These are phyloP conservation scores for Diadumene lineata DNA, from an alignment of 92 coral and sea anemone genomes.

Conservation along the genomic window DNA sequence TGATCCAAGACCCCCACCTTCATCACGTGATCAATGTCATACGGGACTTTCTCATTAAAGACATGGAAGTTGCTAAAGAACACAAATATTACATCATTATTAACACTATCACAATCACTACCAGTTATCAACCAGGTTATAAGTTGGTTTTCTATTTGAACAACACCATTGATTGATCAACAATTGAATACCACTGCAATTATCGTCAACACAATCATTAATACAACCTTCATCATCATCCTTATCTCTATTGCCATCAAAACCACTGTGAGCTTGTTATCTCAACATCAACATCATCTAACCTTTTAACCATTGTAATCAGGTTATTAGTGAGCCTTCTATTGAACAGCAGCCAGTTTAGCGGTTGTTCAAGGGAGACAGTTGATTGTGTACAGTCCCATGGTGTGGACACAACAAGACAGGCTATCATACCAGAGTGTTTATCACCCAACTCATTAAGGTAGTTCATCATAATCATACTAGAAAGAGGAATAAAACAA, in stretches of 20 bases:
- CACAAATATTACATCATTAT: neutral
- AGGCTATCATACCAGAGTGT: slow-evolving; percentile 61
- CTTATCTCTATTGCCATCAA: neutral
- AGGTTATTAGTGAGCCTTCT: slow-evolving; percentile 69
- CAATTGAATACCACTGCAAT: neutral
- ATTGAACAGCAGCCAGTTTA: slow-evolving; percentile 75
- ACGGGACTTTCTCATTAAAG: slow-evolving; percentile 72
- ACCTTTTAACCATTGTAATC: slow-evolving; percentile 65
- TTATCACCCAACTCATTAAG: slow-evolving; percentile 70
- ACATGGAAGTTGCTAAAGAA: slow-evolving; percentile 64
- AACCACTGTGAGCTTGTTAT: no score
- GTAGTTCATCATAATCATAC: slow-evolving; percentile 81
- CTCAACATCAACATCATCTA: no score
- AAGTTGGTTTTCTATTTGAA: no score
- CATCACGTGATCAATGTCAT: slow-evolving; percentile 74
- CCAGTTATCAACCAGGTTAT: no score
- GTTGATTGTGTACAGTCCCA: slow-evolving; percentile 84
- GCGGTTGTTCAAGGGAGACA: slow-evolving; percentile 73
- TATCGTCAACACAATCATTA: neutral
- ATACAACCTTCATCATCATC: neutral
- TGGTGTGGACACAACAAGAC: slow-evolving; percentile 73
- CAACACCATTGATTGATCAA: neutral
- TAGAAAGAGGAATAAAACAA: slow-evolving; percentile 18
- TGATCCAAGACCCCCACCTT: slow-evolving; percentile 66
- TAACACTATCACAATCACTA: neutral